phyloP scores from a whole-genome alignment of 2,888 invertebrate genomes.

The Sinopyrophorus schimmeli region DNA sequence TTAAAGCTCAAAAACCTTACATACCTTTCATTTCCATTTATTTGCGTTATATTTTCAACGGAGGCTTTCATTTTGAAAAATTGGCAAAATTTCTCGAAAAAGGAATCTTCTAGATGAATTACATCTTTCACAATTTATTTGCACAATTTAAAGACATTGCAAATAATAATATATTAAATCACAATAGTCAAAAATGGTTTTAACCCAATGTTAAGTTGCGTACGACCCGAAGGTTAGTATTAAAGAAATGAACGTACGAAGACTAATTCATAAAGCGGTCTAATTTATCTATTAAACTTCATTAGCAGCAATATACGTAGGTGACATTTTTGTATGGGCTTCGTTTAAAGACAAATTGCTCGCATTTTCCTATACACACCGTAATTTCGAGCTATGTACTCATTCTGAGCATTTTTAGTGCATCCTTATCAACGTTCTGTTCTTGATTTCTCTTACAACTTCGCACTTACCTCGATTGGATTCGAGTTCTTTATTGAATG shows the following conservation, averaged over 20 bases:
- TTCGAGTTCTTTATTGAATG: too few species aligned
- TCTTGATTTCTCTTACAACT: too few species aligned
- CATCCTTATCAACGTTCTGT: too few species aligned
- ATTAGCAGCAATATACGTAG: conserved; percentile 44
- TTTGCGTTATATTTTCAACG: conserved; percentile 9
- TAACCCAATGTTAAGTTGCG: conserved; percentile 9
- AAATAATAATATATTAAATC: too few species aligned
- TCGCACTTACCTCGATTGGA: too few species aligned
- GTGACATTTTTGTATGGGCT: conserved; percentile 28
- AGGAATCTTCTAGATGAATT: too few species aligned
- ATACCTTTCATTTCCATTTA: conserved; percentile 18
- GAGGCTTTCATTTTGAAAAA: conserved; percentile 15
- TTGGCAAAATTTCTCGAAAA: too few species aligned
- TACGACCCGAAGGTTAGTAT: conserved; percentile 18
- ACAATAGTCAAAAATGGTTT: too few species aligned
- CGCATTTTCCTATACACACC: conserved; percentile 3
- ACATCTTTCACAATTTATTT: too few species aligned
- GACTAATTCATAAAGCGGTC: conserved; percentile 38
- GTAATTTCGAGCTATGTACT: too few species aligned
- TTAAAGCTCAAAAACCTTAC: conserved; percentile 9
- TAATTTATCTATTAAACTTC: conserved; percentile 55
- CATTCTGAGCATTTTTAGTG: too few species aligned
- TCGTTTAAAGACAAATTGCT: conserved; percentile 19
- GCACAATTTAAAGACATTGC: too few species aligned
- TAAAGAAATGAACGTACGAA: conserved; percentile 21